These are phyloP conservation scores for Onychorhynchus coronatus DNA, from an alignment of 2,113 vertebrate species.

Conservation along the genomic window DNA sequence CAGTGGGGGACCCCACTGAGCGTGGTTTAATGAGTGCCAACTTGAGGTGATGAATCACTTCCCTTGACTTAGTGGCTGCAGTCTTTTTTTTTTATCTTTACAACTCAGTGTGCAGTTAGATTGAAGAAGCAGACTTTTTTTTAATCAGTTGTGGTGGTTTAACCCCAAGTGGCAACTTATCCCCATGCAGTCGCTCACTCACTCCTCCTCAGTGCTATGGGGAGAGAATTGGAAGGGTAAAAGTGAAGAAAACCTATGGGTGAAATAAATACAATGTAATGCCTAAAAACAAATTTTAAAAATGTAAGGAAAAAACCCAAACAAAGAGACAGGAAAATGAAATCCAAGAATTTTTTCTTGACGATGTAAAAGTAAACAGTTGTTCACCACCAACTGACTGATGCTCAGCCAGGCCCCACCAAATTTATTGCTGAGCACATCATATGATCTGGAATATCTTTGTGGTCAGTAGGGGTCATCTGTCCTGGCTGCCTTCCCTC, in stretches of 20 bases:
- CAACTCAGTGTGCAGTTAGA: not conserved
- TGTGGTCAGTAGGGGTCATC: not conserved
- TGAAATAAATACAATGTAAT: not conserved
- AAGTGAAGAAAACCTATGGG: not conserved
- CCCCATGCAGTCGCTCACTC: fast-evolving
- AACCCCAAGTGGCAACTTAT: not conserved
- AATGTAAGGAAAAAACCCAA: not conserved
- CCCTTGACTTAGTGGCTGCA: not conserved
- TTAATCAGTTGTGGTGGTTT: not conserved
- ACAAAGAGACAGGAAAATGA: not conserved
- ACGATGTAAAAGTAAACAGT: not conserved
- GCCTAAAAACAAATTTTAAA: not conserved
- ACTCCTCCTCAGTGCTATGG: not conserved
- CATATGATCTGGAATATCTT: not conserved
- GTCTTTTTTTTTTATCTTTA: not conserved
- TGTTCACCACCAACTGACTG: not conserved
- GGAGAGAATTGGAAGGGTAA: not conserved
- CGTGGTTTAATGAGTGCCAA: not conserved
- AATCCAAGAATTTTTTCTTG: not conserved
- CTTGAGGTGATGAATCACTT: not conserved
- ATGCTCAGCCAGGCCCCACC: not conserved
- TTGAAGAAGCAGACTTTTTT: not conserved
- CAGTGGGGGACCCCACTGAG: too few relatives aligned
- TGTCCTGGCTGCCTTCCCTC: not conserved
- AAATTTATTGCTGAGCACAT: not conserved